A percentile compares a stretch with the other conserved stretches of the same genome.
These are phyloP conservation scores for Chrysocyon brachyurus DNA, from an alignment of 2,797 vertebrate genomes.

Conservation along the genomic window DNA sequence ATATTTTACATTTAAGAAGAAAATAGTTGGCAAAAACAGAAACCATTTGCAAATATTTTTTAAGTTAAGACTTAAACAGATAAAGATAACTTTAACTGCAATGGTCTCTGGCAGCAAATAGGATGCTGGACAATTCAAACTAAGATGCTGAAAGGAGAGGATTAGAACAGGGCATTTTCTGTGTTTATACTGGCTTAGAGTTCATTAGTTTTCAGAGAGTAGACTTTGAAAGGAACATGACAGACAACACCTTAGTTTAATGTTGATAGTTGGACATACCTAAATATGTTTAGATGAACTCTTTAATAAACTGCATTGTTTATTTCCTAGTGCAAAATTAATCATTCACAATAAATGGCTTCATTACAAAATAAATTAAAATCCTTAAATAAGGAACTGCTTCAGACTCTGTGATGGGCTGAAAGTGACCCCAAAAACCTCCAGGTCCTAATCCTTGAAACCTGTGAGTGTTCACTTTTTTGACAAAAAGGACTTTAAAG, in stretches of 20 bases:
- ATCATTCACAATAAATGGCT: neutral
- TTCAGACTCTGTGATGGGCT: neutral
- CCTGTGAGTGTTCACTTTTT: neutral
- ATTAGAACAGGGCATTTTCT: neutral
- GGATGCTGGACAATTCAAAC: neutral
- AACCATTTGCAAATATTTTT: neutral
- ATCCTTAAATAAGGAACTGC: neutral
- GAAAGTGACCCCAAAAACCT: neutral
- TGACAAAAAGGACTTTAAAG: neutral
- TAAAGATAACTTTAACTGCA: neutral
- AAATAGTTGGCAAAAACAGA: neutral
- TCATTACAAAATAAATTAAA: constrained; percentile 3
- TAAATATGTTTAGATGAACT: neutral
- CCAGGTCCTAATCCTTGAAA: neutral
- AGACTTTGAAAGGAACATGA: constrained; percentile 2
- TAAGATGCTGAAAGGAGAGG: neutral
- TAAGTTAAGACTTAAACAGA: neutral
- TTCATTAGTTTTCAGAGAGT: neutral
- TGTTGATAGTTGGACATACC: neutral
- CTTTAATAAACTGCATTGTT: neutral
- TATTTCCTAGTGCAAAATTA: neutral
- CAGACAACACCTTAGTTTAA: neutral
- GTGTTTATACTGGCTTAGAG: neutral
- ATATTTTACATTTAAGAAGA: neutral
- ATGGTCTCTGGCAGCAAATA: neutral